Percentiles rank a stretch among this genome's conserved stretches.
phyloP scores from a whole-genome alignment of 1,140 invertebrate genomes.

The Centruroides sculpturatus region DNA sequence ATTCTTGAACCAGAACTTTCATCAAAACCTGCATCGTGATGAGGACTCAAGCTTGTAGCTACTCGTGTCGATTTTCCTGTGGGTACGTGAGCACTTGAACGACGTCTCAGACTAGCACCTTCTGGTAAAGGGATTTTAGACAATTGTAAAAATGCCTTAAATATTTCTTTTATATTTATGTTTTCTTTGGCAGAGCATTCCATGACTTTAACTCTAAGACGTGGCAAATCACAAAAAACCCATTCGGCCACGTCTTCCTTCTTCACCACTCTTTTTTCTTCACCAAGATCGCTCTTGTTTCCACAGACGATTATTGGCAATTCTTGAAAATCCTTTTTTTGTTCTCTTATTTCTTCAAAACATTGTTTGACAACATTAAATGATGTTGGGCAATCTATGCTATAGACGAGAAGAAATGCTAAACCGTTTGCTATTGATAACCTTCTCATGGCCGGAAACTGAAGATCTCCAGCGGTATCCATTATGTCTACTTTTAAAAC shows the following conservation, averaged over 20 bases:
- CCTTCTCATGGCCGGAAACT: conserved; percentile 70
- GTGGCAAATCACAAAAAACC: conserved; percentile 55
- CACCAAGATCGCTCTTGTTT: conserved; percentile 60
- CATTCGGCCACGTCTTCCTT: conserved; percentile 61
- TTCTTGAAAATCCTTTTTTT: conserved; percentile 58
- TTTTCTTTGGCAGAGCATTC: conserved; percentile 68
- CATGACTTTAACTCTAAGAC: conserved; percentile 33
- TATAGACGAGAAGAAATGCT: conserved; percentile 76
- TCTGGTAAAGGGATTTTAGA: conserved; percentile 20
- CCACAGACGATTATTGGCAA: conserved; percentile 73
- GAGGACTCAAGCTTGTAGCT: conserved; percentile 22
- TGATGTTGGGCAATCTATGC: conserved; percentile 53
- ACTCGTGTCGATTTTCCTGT: conserved; percentile 15
- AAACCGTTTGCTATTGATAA: conserved; percentile 76
- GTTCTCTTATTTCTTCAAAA: conserved; percentile 68
- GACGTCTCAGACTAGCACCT: conserved; percentile 44
- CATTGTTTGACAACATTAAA: conserved; percentile 61
- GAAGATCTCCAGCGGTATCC: conserved; percentile 72
- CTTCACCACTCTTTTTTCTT: conserved; percentile 37
- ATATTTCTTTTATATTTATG: conserved; percentile 55
- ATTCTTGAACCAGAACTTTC: conserved; percentile 7
- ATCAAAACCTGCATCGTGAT: conserved; percentile 22
- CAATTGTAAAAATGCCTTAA: conserved; percentile 24
- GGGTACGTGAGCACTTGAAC: conserved; percentile 54
- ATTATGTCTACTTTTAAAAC: conserved; percentile 53